Evolutionary conservation across 2,113 vertebrate genomes (phyloP), one percentile per base, ranked within the genome.

Genomic region (Coturnix japonica): DNA sequence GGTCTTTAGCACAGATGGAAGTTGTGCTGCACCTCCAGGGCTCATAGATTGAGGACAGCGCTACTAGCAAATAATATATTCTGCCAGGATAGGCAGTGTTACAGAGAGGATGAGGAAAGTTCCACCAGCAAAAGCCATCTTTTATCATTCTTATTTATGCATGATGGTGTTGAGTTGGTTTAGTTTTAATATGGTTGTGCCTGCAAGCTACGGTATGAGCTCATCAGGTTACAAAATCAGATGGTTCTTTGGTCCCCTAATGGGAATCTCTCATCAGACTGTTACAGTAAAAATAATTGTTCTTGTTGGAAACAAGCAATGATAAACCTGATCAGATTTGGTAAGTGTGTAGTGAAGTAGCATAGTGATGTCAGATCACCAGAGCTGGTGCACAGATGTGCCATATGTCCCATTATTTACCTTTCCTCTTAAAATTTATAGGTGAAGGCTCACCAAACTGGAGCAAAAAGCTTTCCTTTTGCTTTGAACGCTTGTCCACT

Each of bases 401-500:
- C 39, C 87, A 61, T 31, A 47, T 89, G 69, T 61, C 23, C 53
- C 6, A 12, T 49, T 87, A 74, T 87, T 92, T 82, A 76, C 57
- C 69, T 94, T 74, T 47, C 23, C 28, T 64, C 31, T 13, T 60
- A 20, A 85, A 93, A 89, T 59, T 15, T 91, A 49, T 35, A 39
- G 53, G 12, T 35, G 9, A 87, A 69, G 13, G n/a, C 49, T 94
- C 72, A 75, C 65, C 51, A 61, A 87, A 30, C 20, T 80, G 56
- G 44, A 87, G 41, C 37, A 81, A 80, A 84, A 57, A 89, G 31
- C 37, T 81, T 79, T 89, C 37, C 43, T 81, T 89, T 92, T 83
- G 11, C 65, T 85, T 6, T 43, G 67, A 79, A 44, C 53, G 39
- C 59, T 65, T 69, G 35, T 79, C 71, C 66, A 57, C 53, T 89